Evolutionary conservation across 1,140 invertebrate species (phyloP), one percentile per base, ranked within the genome.

Genomic region (Aradophagus sp.): DNA sequence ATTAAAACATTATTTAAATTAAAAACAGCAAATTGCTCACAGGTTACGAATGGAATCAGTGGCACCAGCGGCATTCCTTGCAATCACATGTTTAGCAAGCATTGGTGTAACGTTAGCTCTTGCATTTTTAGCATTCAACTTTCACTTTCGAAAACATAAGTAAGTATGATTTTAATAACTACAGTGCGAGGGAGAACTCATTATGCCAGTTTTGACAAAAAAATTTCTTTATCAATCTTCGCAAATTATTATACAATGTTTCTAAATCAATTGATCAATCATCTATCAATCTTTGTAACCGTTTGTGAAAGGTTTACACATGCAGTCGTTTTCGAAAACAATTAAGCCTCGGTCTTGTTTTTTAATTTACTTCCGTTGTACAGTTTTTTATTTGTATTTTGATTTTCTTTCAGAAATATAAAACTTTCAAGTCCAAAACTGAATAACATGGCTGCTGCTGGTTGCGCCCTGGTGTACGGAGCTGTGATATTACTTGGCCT

Each of bases 381-480:
- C 4, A 14, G 11, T 36, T 27, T 31, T 39, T 15, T 31, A 26
- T 27, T 26, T 31, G 1, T 41, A 12, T 39, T 52, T 34, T n/a
- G 0, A n/a, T n/a, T n/a, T n/a, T 13, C 6, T 29, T 44, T 56
- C 20, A 58, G 58, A 65, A 69, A 65, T 16, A 93, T 92, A 85
- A 98, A 98, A 87, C 91, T 99, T 84, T 98, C 96, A 12, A 97
- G 95, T 80, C 97, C 97, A 4, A 93, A 96, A 77, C 88, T 99
- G 63, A 99, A 98, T 87, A 99, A 98, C 86, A 91, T 99, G 80
- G 97, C 97, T 8, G 94, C 97, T 35, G 90, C 96, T 35, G 97
- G 97, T 13, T 98, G 96, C 77, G 93, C 97, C 63, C 86, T 98
- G 53, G 95, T 97, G 4, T 99, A 99, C 85, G 89, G 92, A 8